A percentile compares a stretch with the other conserved stretches of the same genome.
These are phyloP conservation scores for Cephus nigrinus DNA, from an alignment of 2,888 invertebrate genomes.

Conservation along the genomic window DNA sequence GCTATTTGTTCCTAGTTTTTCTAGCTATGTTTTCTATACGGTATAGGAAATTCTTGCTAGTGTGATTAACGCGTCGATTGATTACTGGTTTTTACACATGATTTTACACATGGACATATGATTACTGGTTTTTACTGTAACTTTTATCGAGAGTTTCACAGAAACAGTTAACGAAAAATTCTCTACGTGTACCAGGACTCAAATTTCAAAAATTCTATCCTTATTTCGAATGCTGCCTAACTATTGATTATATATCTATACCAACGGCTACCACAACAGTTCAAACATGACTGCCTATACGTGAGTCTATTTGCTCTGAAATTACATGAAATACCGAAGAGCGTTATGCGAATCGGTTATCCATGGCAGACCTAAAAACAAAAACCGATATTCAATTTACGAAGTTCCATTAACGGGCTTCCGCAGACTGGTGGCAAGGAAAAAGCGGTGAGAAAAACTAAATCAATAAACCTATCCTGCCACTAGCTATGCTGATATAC, in stretches of 20 bases:
- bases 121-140: too few species aligned
- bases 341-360: not conserved
- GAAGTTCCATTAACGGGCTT: slow-evolving; percentile 34
- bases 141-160: too few species aligned
- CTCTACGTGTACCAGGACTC: not conserved
- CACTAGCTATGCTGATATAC: not conserved
- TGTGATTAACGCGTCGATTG: too few species aligned
- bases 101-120: too few species aligned
- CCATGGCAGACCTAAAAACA: slow-evolving; percentile 12
- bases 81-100: too few species aligned
- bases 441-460: slow-evolving; percentile 21
- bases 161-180: too few species aligned
- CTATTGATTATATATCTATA: not conserved
- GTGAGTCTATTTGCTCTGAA: not conserved
- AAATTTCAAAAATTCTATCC: not conserved
- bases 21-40: too few species aligned
- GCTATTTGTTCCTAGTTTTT: too few species aligned
- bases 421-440: slow-evolving; percentile 23
- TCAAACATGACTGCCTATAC: not conserved
- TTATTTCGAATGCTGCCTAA: not conserved
- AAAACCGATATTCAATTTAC: slow-evolving; percentile 35
- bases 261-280: not conserved
- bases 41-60: too few species aligned
- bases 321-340: not conserved
- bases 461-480: slow-evolving; percentile 21